Evolutionary conservation across 2,113 vertebrate genomes (phyloP), one percentile per base, ranked within the genome.

Genomic region (Dolichotis patagonum): DNA sequence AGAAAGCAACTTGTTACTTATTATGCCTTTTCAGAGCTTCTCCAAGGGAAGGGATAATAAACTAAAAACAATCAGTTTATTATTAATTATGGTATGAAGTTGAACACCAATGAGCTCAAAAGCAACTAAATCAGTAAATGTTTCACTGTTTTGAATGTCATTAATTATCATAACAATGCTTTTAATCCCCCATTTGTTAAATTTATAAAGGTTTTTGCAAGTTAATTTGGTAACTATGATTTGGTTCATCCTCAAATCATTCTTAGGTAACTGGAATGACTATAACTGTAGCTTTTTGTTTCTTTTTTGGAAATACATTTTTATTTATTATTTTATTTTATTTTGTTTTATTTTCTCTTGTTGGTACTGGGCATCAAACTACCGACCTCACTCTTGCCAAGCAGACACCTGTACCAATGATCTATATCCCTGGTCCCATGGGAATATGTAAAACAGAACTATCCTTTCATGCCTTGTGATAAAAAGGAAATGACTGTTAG

Each of bases 141-240:
- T 19, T 62, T 93, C 7, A 71, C 20, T 49, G n/a, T 49, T 97
- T 43, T 75, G 71, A 43, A 75, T 43, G 38, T 43, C 71, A 75
- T 73, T 85, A 22, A 26, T 63, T 90, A 41, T 62, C 46, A 43
- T 88, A 60, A 62, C 17, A n/a, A 30, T 60, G 11, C 11, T 54
- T 92, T 94, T 56, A 89, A 86, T 67, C 80, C 0, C 49, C 16
- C 35, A 35, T 67, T 88, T 95, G 30, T 73, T 84, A 90, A 71
- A 88, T 91, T 84, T 80, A 56, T 81, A 91, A 75, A 14, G 14
- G 5, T n/a, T 82, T 84, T 84, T 49, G 5, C 52, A 89, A 92
- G 82, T 63, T 63, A 78, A 63, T 65, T 69, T 82, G 46, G 58
- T 67, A 73, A 49, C 4, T 85, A 90, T 46, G 9, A 24, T 52